phyloP scores from a whole-genome alignment of 2,888 invertebrate species.

The Amblyteles armatorius region DNA sequence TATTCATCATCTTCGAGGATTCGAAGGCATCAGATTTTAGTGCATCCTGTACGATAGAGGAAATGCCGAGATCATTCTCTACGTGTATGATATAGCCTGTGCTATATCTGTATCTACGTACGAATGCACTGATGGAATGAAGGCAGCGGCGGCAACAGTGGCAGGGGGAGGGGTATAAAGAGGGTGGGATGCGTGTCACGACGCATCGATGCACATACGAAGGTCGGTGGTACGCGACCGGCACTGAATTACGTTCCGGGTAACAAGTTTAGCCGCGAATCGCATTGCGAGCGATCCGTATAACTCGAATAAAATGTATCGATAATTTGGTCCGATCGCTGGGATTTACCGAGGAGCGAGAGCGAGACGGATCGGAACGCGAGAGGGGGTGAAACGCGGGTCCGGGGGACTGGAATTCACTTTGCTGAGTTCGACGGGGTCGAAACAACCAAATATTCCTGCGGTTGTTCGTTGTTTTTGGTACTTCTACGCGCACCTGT shows the following conservation, averaged over 20 bases:
- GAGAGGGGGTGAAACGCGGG: constrained; percentile 66
- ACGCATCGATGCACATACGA: constrained; percentile 71
- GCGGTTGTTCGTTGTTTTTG: constrained; percentile 52
- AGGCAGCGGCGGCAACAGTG: constrained; percentile 11
- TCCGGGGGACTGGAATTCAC: constrained; percentile 68
- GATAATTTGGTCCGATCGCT: constrained; percentile 69
- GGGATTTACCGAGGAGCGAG: constrained; percentile 61
- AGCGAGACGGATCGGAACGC: constrained; percentile 71
- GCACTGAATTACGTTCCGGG: constrained; percentile 82
- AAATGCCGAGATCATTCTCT: constrained; percentile 49
- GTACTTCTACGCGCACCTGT: constrained; percentile 16
- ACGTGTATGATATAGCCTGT: constrained; percentile 11
- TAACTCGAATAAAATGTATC: constrained; percentile 81
- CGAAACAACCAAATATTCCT: constrained; percentile 63
- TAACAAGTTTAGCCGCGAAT: constrained; percentile 84
- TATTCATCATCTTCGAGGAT: not conserved
- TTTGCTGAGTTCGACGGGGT: constrained; percentile 66
- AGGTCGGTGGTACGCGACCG: constrained; percentile 67
- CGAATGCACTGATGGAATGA: constrained; percentile 60
- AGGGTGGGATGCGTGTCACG: constrained; percentile 75
- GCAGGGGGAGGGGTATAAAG: constrained; percentile 40
- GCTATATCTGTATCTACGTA: constrained; percentile 36
- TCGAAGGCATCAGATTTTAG: constrained; percentile 2
- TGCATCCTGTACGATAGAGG: constrained; percentile 16
- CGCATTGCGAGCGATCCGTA: constrained; percentile 82